Base-by-base conservation (phyloP, 2,888 invertebrate species). In the Candidula unifasciata region DNA sequence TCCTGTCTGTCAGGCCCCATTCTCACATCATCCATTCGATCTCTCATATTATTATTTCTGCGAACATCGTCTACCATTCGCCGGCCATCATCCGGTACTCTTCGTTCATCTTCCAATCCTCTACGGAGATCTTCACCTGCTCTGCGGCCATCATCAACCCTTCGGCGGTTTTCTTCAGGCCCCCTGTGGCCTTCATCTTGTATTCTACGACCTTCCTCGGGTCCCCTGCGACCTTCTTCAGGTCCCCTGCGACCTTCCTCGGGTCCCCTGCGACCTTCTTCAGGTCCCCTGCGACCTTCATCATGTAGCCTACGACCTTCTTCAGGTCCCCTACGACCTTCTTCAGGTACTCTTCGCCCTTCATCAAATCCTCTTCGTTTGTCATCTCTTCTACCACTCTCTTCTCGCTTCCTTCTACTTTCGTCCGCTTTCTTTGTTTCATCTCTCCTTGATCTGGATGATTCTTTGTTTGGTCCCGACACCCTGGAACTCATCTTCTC, bases 351-450 rank as follows among this genome's bases (percentile, higher is more conserved):
- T 44, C 80, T 83, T 30, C 84, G 66, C 64, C 86, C 80, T 79
- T 82, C 78, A 30, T 80, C 81, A 74, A 87, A 86, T 54, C 77
- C 85, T 68, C 85, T 86, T 66, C 86, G 82, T 57, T 85, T 85
- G 27, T 87, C 86, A 77, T 87, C 66, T 83, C 84, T 83, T 33
- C 77, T 54, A 77, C 86, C 73, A 71, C 82, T 83, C 27, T 85
- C 81, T 69, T 86, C 80, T 82, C 84, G 71, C 78, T 87, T 71
- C 82, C 86, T 68, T 85, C 87, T 71, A 74, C 30, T 30, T n/a
- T 83, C 79, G 24, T 71, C 82, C 30, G 30, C 27, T 35, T 79
- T 82, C 52, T 37, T 74, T 13, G 35, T 52, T 5, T 83, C 86
- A 66, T 80, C 80, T 68, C 83, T 83, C n/a, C 83, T 79, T 52